phyloP scores from a whole-genome alignment of 1,140 invertebrate genomes.

The Linepithema humile region DNA sequence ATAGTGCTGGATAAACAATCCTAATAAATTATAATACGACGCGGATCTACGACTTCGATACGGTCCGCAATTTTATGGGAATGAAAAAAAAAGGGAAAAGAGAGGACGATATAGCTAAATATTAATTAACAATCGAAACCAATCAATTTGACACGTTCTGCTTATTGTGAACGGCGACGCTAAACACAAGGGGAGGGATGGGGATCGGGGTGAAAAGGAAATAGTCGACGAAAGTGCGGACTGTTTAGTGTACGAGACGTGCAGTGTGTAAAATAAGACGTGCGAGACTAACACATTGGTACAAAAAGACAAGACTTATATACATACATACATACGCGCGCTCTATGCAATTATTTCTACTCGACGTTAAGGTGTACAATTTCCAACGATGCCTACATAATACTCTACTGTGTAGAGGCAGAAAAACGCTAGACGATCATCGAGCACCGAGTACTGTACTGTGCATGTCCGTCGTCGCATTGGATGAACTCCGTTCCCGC shows the following conservation, averaged over 20 bases:
- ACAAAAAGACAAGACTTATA: slow-evolving; percentile 75
- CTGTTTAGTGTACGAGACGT: slow-evolving; percentile 55
- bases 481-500: slow-evolving; percentile 68
- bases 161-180: slow-evolving; percentile 29
- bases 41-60: slow-evolving; percentile 1
- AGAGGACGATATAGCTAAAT: slow-evolving; percentile 50
- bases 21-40: slow-evolving; percentile 74
- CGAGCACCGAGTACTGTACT: slow-evolving; percentile 64
- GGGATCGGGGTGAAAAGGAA: not conserved
- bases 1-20: slow-evolving; percentile 73
- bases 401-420: slow-evolving; percentile 78
- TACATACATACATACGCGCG: slow-evolving; percentile 69
- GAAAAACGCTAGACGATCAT: slow-evolving; percentile 66
- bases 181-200: slow-evolving; percentile 16
- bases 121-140: slow-evolving; percentile 68
- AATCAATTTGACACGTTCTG: slow-evolving; percentile 61
- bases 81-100: slow-evolving; percentile 45
- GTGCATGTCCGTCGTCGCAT: slow-evolving; percentile 68
- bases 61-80: slow-evolving; percentile 68
- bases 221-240: slow-evolving; percentile 41
- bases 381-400: slow-evolving; percentile 73
- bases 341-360: slow-evolving; percentile 71
- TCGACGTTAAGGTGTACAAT: slow-evolving; percentile 70
- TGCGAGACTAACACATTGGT: slow-evolving; percentile 71
- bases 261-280: slow-evolving; percentile 74